Conservation (phyloP, 92 coral and sea anemone species). For the Phenganax stokvisi region DNA sequence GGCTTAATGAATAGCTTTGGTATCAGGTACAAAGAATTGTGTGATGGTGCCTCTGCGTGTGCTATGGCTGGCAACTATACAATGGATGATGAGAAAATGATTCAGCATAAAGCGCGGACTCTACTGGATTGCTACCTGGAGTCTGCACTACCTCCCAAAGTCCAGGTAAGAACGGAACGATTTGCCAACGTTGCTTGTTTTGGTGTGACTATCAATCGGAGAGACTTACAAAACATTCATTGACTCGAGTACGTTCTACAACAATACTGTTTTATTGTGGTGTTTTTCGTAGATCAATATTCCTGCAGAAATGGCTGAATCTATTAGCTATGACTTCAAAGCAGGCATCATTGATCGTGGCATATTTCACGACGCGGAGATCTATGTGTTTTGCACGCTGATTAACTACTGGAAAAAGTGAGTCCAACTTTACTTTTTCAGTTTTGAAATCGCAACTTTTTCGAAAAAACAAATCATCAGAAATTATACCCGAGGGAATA, state of each 20-base stretch:
- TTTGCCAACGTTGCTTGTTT: not conserved
- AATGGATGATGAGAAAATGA: conserved; percentile 69
- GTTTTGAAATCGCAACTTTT: too few species aligned
- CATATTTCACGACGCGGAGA: conserved; percentile 74
- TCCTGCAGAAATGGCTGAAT: conserved; percentile 72
- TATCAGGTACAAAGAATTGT: conserved; percentile 63
- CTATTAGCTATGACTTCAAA: conserved; percentile 53
- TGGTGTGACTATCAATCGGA: not conserved
- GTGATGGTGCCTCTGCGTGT: conserved; percentile 78
- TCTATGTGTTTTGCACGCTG: conserved; percentile 71
- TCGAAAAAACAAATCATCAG: not conserved
- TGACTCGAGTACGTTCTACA: not conserved
- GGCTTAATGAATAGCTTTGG: not conserved
- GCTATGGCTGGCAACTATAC: conserved; percentile 90
- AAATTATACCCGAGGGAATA: not conserved
- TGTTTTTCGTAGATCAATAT: conserved; percentile 61
- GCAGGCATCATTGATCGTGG: conserved; percentile 83
- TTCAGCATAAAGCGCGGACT: conserved; percentile 71
- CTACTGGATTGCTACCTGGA: conserved; percentile 71
- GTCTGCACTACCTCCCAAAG: conserved; percentile 79
- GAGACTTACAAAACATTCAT: not conserved
- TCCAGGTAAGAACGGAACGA: conserved; percentile 57
- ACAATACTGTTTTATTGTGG: not conserved
- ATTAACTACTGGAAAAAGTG: conserved; percentile 95
- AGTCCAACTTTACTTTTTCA: conserved; percentile 19